A percentile compares a stretch with the other conserved stretches of the same genome.
Conservation (phyloP, 2,888 invertebrate species). For the Elysia crispata region DNA sequence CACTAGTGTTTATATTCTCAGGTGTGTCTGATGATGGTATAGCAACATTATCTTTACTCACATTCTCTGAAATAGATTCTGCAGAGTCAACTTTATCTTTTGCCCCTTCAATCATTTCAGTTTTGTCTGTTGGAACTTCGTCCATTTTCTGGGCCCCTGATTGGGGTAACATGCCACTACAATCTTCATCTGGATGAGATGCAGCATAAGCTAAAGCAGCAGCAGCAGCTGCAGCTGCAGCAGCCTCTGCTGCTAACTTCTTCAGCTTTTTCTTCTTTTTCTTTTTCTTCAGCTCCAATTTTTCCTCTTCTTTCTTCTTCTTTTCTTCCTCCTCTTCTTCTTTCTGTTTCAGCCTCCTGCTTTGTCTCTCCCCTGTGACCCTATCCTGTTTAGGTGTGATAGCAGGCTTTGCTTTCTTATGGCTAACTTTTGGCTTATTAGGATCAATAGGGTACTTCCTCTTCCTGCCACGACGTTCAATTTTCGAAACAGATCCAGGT, state of each 20-base stretch:
- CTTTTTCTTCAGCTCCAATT: neutral
- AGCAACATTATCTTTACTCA: too few relatives aligned
- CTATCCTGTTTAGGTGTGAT: neutral
- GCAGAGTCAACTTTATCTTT: neutral
- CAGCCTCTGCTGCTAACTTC: neutral
- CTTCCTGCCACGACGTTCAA: slow-evolving; percentile 13
- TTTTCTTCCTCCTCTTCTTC: slow-evolving; percentile 40
- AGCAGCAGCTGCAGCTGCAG: too few relatives aligned
- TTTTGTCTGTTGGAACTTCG: neutral
- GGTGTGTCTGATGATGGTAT: too few relatives aligned
- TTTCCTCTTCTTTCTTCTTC: slow-evolving; percentile 32
- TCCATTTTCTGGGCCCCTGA: neutral
- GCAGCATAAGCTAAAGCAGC: too few relatives aligned
- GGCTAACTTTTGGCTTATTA: neutral
- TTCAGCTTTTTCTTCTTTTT: slow-evolving; percentile 29
- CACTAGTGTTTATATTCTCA: too few relatives aligned
- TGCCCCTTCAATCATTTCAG: neutral
- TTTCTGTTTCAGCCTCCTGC: slow-evolving; percentile 32
- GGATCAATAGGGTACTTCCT: neutral
- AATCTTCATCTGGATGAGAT: too few relatives aligned
- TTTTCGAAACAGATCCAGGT: neutral
- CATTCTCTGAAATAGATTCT: too few relatives aligned
- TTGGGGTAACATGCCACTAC: too few relatives aligned
- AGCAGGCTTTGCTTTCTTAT: too few relatives aligned
- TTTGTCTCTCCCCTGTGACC: slow-evolving; percentile 39